Conservation (phyloP, 2,888 invertebrate genomes). For the Lacanobia oleracea region DNA sequence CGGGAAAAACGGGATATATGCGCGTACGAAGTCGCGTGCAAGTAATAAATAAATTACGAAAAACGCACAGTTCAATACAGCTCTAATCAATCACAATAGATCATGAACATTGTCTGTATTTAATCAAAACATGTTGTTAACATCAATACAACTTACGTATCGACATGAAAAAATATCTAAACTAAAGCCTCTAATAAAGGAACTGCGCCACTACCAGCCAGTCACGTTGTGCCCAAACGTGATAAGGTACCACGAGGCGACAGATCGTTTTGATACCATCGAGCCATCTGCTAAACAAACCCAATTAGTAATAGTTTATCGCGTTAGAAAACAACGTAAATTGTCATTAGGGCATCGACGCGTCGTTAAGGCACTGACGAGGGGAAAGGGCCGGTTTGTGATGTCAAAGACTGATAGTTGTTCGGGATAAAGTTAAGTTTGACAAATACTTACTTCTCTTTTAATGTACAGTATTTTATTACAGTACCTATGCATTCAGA, state of each 20-base stretch:
- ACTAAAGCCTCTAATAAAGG: conserved; percentile 27
- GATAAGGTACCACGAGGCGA: conserved; percentile 52
- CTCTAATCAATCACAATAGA: too few species aligned
- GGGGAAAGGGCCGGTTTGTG: neutral
- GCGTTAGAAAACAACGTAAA: conserved; percentile 31
- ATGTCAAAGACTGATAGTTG: neutral
- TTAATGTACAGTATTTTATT: too few species aligned
- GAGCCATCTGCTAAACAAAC: conserved; percentile 22
- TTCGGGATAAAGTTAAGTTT: too few species aligned
- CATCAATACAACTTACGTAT: neutral
- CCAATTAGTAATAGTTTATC: conserved; percentile 53
- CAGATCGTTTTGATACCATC: conserved; percentile 19
- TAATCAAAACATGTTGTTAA: neutral
- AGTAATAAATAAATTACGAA: too few species aligned
- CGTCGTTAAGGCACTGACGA: conserved; percentile 14
- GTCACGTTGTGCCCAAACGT: conserved; percentile 70
- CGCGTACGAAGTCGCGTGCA: too few species aligned
- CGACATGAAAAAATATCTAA: conserved; percentile 5
- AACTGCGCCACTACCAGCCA: conserved; percentile 43
- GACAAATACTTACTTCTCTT: too few species aligned
- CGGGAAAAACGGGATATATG: too few species aligned
- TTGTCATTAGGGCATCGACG: conserved; percentile 25
- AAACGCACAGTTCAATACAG: too few species aligned
- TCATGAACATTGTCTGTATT: neutral
- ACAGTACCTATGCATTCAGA: too few species aligned